Base-by-base conservation (phyloP, 37 sponge, comb jelly and placozoan species). In the Bolinopsis microptera region DNA sequence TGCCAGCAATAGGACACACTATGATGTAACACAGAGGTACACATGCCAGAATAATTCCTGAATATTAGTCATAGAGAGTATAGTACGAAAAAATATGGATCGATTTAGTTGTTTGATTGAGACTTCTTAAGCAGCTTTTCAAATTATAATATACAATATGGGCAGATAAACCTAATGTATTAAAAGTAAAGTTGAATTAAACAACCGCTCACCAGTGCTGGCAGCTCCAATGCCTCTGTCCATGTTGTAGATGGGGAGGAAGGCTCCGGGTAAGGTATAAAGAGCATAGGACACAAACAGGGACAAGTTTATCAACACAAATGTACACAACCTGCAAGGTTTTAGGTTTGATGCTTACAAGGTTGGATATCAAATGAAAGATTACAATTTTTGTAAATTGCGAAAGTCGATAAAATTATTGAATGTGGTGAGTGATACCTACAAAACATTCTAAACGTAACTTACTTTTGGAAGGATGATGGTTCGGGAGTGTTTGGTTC, bases 21-120 rank as follows among this genome's bases (percentile, higher is more conserved):
- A 86, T 41, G 90, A 86, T 86, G 61, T 86, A 86, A 40, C 90
- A 86, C 48, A 86, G 61, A 18, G 90, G 90, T 9, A 86, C 90
- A 40, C 61, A 39, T 41, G 61, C 90, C n/a, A 86, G 36, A 16
- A 86, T 86, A 35, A 41, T 0, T 16, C 90, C 90, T 86, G 90
- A 41, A 41, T 8, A n/a, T n/a, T n/a, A n/a, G n/a, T n/a, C n/a
- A n/a, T n/a, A 21, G 68, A 21, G 13, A 21, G 18, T 67, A 13
- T 67, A 13, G 13, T 21, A 22, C 13, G 68, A 22, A 22, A 67
- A 67, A 22, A 67, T 67, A 67, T 22, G n/a, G n/a, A n/a, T n/a
- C n/a, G n/a, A n/a, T n/a, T n/a, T n/a, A n/a, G n/a, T n/a, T n/a
- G n/a, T n/a, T n/a, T n/a, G n/a, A n/a, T n/a, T n/a, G n/a, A n/a